Base-by-base conservation (phyloP, 2,113 vertebrate species). In the Alethe castanea region DNA sequence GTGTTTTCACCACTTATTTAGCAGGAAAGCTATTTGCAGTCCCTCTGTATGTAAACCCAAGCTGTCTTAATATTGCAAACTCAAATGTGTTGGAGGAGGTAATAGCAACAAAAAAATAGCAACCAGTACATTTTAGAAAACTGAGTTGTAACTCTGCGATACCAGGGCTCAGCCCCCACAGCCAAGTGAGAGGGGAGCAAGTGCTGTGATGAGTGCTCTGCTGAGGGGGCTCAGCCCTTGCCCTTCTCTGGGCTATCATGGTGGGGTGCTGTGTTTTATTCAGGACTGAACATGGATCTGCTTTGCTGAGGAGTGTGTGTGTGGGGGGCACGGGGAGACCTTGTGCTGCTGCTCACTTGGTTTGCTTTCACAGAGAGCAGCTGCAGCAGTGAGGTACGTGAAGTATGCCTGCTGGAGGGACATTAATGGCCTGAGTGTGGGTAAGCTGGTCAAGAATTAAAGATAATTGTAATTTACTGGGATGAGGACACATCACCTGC, bases 61-160 rank as follows among this genome's bases (percentile, higher is more conserved):
- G 92, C 94, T 96, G 93, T 95, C 81, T 96, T 95, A 94, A 96
- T 97, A 92, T 52, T 79, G 64, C 85, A 77, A 93, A 52, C 71
- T 79, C 93, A 94, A 95, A 96, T 96, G 90, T 77, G 92, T 91
- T 86, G 90, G 92, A 96, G 88, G 94, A 96, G 60, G 79, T 76
- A 96, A 88, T 70, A 92, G 86, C 76, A 94, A 86, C 71, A 90
- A 86, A 86, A 92, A 95, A 94, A 78, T 62, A 40, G 66, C 69
- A 81, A 69, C 28, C 35, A 48, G 56, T 48, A 56, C 7, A 29
- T 80, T 95, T 90, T 14, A 56, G 52, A 73, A 60, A 93, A 53
- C 48, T 78, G 79, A 52, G 28, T 24, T 1, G 0, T 78, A 71
- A 33, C 36, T 54, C 38, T 3, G 0, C 0, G 0, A 40, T 83